These are phyloP conservation scores for Cinclus mexicanus DNA, from an alignment of 2,113 vertebrate genomes.

Conservation along the genomic window DNA sequence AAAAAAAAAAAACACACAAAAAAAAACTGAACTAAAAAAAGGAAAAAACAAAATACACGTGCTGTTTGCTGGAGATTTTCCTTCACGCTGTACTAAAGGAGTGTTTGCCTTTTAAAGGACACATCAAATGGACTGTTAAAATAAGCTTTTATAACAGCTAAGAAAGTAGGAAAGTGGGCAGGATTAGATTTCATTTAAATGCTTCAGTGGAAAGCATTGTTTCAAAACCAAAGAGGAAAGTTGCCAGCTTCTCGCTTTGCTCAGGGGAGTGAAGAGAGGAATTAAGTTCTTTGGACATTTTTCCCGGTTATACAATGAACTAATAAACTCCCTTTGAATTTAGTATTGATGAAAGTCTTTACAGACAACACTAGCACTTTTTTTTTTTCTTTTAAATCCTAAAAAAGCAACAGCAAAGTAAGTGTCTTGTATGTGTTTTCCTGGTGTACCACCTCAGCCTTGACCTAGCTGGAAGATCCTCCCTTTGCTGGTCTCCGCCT, in stretches of 20 bases:
- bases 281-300: constrained; percentile 53
- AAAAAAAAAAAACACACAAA: too few relatives aligned
- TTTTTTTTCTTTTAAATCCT: not conserved
- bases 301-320: constrained; percentile 10
- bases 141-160: not conserved
- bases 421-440: not conserved
- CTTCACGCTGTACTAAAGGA: not conserved
- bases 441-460: not conserved
- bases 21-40: not conserved
- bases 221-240: constrained; percentile 32
- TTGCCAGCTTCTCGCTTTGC: not conserved
- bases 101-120: not conserved
- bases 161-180: not conserved
- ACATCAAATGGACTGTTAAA: not conserved
- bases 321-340: constrained; percentile 40
- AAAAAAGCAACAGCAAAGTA: not conserved
- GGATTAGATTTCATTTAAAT: constrained; percentile 44
- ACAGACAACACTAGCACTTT: not conserved
- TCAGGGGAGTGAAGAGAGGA: not conserved
- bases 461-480: not conserved
- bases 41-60: fast-evolving
- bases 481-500: not conserved
- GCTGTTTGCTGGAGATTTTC: not conserved
- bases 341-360: not conserved
- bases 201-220: constrained; percentile 42